Conservation (phyloP, 2,797 vertebrate genomes). For the Cephalopachus bancanus region DNA sequence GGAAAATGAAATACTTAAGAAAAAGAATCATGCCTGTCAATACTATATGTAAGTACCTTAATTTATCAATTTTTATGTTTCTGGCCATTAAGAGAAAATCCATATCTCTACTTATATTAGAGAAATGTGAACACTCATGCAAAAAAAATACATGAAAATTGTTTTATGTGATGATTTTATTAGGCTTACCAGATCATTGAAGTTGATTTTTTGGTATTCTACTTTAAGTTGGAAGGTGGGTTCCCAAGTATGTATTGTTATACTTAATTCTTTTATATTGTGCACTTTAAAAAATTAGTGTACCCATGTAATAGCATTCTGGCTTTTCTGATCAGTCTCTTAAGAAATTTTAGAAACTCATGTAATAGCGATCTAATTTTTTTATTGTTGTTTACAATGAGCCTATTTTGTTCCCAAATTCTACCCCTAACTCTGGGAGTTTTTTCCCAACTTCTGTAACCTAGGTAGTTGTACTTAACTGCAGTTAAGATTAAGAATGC, state of each 20-base stretch:
- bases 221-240: not conserved
- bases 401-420: slow-evolving; percentile 44
- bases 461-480: slow-evolving; percentile 24
- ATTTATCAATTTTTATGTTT: slow-evolving; percentile 49
- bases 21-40: slow-evolving; percentile 95
- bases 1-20: slow-evolving; percentile 96
- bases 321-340: not conserved
- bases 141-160: not conserved
- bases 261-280: not conserved
- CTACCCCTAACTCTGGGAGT: not conserved
- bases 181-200: not conserved
- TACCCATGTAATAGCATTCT: not conserved
- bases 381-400: not conserved
- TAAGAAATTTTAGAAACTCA: not conserved
- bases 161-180: slow-evolving; percentile 15
- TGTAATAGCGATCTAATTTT: slow-evolving; percentile 4
- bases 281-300: not conserved
- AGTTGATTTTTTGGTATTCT: slow-evolving; percentile 1
- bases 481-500: slow-evolving; percentile 37
- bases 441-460: not conserved
- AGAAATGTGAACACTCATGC: not conserved
- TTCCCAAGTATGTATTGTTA: not conserved
- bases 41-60: slow-evolving; percentile 94
- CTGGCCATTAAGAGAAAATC: not conserved
- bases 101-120: not conserved